Evolutionary conservation across 2,113 vertebrate genomes (phyloP).

Genomic region (Ceyx melanurus): DNA sequence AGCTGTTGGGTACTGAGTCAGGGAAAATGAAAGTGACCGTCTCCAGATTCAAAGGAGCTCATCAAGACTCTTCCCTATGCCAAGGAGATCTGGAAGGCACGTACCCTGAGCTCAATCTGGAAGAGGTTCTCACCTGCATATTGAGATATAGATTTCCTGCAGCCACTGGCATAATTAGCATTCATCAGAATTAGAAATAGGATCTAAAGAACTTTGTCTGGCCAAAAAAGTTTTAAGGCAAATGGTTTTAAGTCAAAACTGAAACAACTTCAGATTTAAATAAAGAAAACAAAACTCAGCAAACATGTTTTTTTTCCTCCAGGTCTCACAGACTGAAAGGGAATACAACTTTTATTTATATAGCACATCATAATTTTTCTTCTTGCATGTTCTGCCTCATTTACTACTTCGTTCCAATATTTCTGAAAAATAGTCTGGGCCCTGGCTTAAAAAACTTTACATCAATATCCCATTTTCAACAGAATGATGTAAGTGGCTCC

Average conservation of each 20-base stretch:
- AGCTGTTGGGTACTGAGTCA: background rate
- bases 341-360: background rate
- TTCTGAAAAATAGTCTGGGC: background rate
- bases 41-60: background rate
- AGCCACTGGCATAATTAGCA: background rate
- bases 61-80: background rate
- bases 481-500: background rate
- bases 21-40: background rate
- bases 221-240: background rate
- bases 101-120: background rate
- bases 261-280: background rate
- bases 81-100: background rate
- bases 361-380: background rate
- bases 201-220: background rate
- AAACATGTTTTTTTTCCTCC: background rate
- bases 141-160: background rate
- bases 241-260: background rate
- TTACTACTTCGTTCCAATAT: background rate
- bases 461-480: background rate
- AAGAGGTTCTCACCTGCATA: rapidly evolving
- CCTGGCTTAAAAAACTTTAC: background rate
- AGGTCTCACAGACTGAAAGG: background rate
- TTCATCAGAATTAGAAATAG: background rate
- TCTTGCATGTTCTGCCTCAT: background rate
- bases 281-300: background rate